These are phyloP conservation scores for Conops quadrifasciatus DNA, from an alignment of 2,888 invertebrate genomes.

Conservation along the genomic window DNA sequence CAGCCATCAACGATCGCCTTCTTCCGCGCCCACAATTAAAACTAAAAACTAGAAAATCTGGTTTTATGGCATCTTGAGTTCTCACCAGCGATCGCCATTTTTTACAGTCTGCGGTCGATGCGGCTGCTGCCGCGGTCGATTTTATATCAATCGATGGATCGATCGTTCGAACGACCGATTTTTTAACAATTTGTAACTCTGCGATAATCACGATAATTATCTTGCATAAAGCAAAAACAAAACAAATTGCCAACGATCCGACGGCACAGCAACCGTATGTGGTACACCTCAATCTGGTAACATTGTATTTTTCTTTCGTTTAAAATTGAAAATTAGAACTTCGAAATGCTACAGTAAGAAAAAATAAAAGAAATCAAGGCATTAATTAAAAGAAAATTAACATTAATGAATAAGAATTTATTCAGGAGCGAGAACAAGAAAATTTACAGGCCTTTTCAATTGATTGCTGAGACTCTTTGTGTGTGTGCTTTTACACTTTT, in stretches of 20 bases:
- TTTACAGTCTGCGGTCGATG: slow-evolving; percentile 11
- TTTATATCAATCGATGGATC: slow-evolving; percentile 60
- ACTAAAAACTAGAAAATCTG: too few relatives aligned
- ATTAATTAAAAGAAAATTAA: too few relatives aligned
- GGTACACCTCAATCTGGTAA: background rate
- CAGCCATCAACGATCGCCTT: too few relatives aligned
- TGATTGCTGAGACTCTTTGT: too few relatives aligned
- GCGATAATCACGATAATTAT: slow-evolving; percentile 65
- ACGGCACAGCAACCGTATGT: background rate
- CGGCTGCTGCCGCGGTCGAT: slow-evolving; percentile 58
- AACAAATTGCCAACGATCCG: background rate
- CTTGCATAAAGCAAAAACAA: slow-evolving; percentile 13
- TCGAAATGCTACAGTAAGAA: background rate
- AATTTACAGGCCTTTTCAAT: too few relatives aligned
- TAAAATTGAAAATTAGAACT: background rate
- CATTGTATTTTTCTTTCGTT: background rate
- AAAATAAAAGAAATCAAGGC: too few relatives aligned
- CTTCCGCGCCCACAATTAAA: too few relatives aligned
- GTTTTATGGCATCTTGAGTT: slow-evolving; percentile 6
- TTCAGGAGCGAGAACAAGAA: too few relatives aligned
- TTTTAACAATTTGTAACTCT: slow-evolving; percentile 65
- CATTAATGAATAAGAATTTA: too few relatives aligned
- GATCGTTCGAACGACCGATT: slow-evolving; percentile 59
- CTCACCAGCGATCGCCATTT: slow-evolving; percentile 29
- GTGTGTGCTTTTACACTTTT: background rate